phyloP scores from a whole-genome alignment of 2,113 vertebrate genomes.

The Carettochelys insculpta region DNA sequence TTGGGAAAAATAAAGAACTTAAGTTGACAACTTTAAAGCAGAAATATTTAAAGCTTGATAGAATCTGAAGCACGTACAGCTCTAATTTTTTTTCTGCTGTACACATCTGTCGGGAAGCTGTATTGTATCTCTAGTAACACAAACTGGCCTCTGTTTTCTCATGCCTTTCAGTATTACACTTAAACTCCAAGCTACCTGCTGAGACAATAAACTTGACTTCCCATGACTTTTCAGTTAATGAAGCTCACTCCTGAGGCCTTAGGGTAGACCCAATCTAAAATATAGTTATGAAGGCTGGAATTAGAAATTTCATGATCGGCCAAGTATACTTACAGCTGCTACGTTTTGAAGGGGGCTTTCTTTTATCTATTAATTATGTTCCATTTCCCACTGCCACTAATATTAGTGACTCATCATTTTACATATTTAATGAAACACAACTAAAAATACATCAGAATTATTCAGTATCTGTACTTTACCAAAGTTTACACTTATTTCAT shows the following conservation, averaged over 20 bases:
- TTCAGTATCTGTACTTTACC: conserved; percentile 44
- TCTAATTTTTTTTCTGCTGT: neutral
- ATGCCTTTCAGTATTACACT: conserved; percentile 48
- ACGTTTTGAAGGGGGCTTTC: conserved; percentile 70
- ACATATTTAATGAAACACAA: conserved; percentile 73
- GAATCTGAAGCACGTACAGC: conserved; percentile 9
- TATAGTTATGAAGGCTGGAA: conserved; percentile 65
- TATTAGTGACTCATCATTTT: conserved; percentile 72
- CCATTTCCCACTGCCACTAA: conserved; percentile 60
- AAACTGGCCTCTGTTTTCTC: conserved; percentile 37
- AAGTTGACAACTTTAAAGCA: conserved; percentile 32
- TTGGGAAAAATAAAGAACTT: conserved; percentile 27
- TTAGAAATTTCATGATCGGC: conserved; percentile 75
- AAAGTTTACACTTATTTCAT: conserved; percentile 58
- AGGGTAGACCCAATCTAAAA: conserved; percentile 74
- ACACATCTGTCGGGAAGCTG: neutral
- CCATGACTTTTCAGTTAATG: conserved; percentile 70
- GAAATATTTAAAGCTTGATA: conserved; percentile 60
- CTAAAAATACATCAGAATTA: conserved; percentile 74
- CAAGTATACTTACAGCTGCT: conserved; percentile 70
- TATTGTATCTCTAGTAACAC: conserved; percentile 2
- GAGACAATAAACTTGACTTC: conserved; percentile 73
- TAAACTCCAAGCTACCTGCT: conserved; percentile 66
- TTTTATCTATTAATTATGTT: conserved; percentile 76
- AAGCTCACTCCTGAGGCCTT: conserved; percentile 64